Percentiles rank a stretch among this genome's conserved stretches.
phyloP scores from a whole-genome alignment of 2,888 invertebrate species.

The Eilema caniola region DNA sequence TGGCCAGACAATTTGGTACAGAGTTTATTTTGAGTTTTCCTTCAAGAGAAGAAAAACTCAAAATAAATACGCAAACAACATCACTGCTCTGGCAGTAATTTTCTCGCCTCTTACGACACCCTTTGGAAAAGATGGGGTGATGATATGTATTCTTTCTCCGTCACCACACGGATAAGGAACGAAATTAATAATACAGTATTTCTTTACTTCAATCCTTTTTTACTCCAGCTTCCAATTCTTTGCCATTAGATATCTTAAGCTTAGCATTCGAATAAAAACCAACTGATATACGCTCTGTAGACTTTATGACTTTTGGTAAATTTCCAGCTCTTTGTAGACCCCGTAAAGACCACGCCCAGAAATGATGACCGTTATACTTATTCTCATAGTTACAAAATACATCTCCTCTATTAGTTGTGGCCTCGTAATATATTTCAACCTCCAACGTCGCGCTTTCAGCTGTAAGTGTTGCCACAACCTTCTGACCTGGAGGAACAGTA shows the following conservation, averaged over 20 bases:
- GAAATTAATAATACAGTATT: too few relatives aligned
- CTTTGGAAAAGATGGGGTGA: too few relatives aligned
- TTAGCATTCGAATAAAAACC: neutral
- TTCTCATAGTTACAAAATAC: conserved; percentile 2
- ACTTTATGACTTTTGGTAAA: neutral
- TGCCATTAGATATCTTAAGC: neutral
- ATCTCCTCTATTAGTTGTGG: neutral
- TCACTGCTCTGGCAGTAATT: too few relatives aligned
- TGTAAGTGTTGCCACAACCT: neutral
- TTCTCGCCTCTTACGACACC: too few relatives aligned
- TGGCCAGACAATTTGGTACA: too few relatives aligned
- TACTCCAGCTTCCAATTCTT: too few relatives aligned
- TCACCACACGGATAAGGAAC: too few relatives aligned
- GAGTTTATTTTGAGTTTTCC: too few relatives aligned
- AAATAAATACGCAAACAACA: too few relatives aligned
- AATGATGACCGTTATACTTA: neutral
- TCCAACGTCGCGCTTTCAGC: neutral
- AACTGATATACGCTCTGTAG: neutral
- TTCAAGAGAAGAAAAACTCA: too few relatives aligned
- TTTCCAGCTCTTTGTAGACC: neutral
- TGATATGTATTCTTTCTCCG: too few relatives aligned
- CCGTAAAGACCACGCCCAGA: neutral
- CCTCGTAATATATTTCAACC: neutral
- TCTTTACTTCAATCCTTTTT: too few relatives aligned
- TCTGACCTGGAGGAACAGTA: neutral